A percentile compares a stretch with the other conserved stretches of the same genome.
These are phyloP conservation scores for Hydrozoanthus tunicans DNA, from an alignment of 64 coral and sea anemone species.

Conservation along the genomic window DNA sequence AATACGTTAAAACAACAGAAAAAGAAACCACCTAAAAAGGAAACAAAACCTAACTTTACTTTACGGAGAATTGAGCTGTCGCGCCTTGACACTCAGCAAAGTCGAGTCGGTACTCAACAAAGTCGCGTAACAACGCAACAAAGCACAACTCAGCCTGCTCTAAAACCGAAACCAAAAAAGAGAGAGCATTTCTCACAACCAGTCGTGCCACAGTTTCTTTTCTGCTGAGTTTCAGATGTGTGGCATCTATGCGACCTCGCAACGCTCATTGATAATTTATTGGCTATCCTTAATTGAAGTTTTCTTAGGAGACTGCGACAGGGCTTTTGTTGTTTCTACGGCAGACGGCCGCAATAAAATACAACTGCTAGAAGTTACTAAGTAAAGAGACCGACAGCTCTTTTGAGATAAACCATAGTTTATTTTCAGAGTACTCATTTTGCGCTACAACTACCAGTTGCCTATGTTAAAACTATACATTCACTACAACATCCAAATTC, in stretches of 20 bases:
- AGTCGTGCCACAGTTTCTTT: constrained; percentile 33
- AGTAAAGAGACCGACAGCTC: neutral
- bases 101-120: constrained; percentile 43
- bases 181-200: neutral
- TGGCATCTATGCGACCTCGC: too few species aligned
- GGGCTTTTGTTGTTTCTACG: constrained; percentile 7
- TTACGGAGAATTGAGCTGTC: neutral
- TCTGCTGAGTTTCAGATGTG: constrained; percentile 13
- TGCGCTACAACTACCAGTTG: neutral
- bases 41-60: neutral
- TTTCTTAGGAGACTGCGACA: neutral
- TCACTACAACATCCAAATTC: neutral
- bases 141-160: constrained; percentile 27
- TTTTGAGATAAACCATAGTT: neutral
- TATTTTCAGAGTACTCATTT: neutral
- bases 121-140: constrained; percentile 37
- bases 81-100: constrained; percentile 41
- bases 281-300: neutral
- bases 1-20: constrained; percentile 5
- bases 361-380: neutral
- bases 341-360: neutral
- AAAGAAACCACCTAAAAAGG: constrained; percentile 14
- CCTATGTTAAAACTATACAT: neutral
- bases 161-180: constrained; percentile 30
- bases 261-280: too few species aligned